Evolutionary conservation across 2,888 invertebrate genomes (phyloP).

Genomic region (Drosophila dives): DNA sequence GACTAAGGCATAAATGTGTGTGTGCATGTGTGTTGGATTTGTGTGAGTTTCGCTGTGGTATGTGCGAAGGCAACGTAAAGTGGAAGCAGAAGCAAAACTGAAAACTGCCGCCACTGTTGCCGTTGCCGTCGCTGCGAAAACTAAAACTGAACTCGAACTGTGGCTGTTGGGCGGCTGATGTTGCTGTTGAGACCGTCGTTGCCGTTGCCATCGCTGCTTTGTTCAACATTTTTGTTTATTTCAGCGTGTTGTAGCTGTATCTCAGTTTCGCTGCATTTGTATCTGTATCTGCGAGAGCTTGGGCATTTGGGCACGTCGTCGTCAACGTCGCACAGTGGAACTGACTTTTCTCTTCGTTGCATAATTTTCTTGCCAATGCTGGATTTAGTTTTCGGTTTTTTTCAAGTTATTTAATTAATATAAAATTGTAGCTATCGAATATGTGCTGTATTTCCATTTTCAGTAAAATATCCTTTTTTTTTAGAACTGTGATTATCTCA

Average conservation of each 20-base stretch:
- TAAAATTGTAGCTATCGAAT: background rate
- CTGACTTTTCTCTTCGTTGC: background rate
- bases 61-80: conserved; percentile 75
- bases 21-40: conserved; percentile 36
- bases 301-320: conserved; percentile 66
- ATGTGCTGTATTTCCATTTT: background rate
- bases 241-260: conserved; percentile 65
- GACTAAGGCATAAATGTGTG: conserved; percentile 40
- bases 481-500: background rate
- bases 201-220: conserved; percentile 58
- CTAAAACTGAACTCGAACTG: conserved; percentile 75
- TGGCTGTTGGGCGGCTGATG: conserved; percentile 52
- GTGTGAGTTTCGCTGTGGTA: conserved; percentile 63
- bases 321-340: conserved; percentile 28
- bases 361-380: background rate
- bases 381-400: background rate
- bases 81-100: conserved; percentile 63
- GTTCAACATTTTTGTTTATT: conserved; percentile 81
- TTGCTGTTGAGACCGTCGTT: conserved; percentile 48
- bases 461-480: background rate
- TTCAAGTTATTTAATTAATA: background rate
- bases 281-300: conserved; percentile 61
- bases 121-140: conserved; percentile 67
- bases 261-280: conserved; percentile 48
- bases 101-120: conserved; percentile 63